Base-by-base conservation (phyloP, 2,113 vertebrate species). In the Glaucidium brasilianum region DNA sequence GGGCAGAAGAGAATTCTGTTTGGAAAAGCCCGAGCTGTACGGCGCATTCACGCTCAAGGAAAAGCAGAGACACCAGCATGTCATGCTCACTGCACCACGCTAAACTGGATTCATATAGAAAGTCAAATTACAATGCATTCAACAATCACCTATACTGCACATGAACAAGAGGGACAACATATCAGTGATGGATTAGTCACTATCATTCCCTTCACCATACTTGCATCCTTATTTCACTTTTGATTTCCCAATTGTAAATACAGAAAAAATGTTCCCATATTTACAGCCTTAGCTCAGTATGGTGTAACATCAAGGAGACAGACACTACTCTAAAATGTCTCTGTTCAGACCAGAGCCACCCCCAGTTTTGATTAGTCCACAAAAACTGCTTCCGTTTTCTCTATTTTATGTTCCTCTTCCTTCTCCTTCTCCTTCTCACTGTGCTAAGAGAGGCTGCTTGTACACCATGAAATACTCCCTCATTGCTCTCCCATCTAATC, bases 121-220 rank as follows among this genome's bases (percentile, higher is more conserved):
- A 71, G 47, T 20, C 56, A 85, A 53, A 75, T 67, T 39, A 67
- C 45, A 67, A 11, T 6, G 11, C n/a, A 71, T 2, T 3, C 29
- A 87, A 53, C 56, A 72, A 39, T 10, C n/a, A 52, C 15, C 11
- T 47, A 47, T 1, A 2, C 20, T 0, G 1, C 12, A 10, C 27
- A 19, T 39, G 59, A 32, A 45, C 17, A 72, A 39, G 15, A 59
- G n/a, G 21, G 32, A 82, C 32, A 55, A 26, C 21, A 30, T 21
- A 76, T 25, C 3, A 0, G 8, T 15, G 9, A 37, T 32, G n/a
- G 68, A 71, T 58, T 67, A 75, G 37, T 49, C 62, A 41, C 15
- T 64, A n/a, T 47, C 20, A 4, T 68, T 64, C 63, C 30, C 63
- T 89, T 29, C 63, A 59, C 37, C 37, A 19, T 25, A 55, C 5